Base-by-base conservation (phyloP, 2,797 vertebrate genomes). In the Phylloscopus collybita region DNA sequence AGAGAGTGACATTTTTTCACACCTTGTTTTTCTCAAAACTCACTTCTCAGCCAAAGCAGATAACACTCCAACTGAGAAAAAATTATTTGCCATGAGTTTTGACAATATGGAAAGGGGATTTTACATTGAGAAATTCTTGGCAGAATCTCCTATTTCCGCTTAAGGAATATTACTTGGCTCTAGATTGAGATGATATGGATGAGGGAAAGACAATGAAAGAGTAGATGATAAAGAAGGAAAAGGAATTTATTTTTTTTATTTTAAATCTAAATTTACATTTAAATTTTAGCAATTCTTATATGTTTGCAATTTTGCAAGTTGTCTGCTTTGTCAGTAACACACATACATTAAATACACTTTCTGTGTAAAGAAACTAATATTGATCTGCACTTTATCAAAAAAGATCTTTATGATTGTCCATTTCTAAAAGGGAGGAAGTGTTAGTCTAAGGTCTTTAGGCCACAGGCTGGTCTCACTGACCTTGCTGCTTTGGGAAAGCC, bases 11-110 rank as follows among this genome's bases (percentile, higher is more conserved):
- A 71, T 85, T 92, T 92, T 88, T 93, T 92, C 78, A 87, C 83
- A 80, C 81, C 22, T 74, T 45, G 2, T 16, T 88, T 94, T 95
- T 93, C 86, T n/a, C 51, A 80, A 76, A 95, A 73, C 38, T 62
- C 65, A 13, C 45, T 93, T 87, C 81, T 94, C 90, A 91, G 74
- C 27, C 84, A 91, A 82, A 96, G 74, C 38, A 74, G 56, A 71
- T 82, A 94, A 73, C 78, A 78, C 53, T 74, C 86, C 84, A 89
- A 13, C 80, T 54, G 80, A 94, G 93, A 93, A 79, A 85, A 89
- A 89, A 14, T 76, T 1, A 84, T 93, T 81, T 92, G 27, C 53
- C 16, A 23, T 70, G 26, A 64, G 49, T 47, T 78, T 82, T 79
- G 84, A 49, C 61, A 82, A 32, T 65, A 80, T 11, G 38, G 30